phyloP scores from a whole-genome alignment of 2,113 vertebrate species.

The Origma solitaria region DNA sequence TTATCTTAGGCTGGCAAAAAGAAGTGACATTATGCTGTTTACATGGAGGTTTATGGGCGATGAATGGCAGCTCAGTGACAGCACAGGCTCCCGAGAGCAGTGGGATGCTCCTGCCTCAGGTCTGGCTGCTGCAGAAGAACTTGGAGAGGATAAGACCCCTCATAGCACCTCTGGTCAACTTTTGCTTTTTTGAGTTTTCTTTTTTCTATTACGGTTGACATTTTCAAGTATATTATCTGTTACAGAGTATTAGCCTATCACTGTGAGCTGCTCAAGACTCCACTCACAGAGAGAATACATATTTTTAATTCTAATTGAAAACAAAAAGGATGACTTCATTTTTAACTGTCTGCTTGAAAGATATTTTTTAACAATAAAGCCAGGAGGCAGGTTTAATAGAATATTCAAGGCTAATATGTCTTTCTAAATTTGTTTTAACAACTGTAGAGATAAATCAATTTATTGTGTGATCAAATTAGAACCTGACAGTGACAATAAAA shows the following conservation, averaged over 20 bases:
- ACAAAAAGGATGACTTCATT: not conserved
- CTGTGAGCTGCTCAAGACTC: not conserved
- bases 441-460: not conserved
- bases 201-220: not conserved
- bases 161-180: not conserved
- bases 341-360: not conserved
- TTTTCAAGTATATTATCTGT: slow-evolving; percentile 2
- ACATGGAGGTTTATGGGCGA: not conserved
- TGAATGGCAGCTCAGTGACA: not conserved
- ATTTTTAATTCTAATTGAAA: not conserved
- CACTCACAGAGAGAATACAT: not conserved
- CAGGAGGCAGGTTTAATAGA: not conserved
- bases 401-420: not conserved
- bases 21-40: not conserved
- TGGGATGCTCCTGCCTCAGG: not conserved
- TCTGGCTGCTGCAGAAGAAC: not conserved
- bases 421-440: not conserved
- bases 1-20: slow-evolving; percentile 52
- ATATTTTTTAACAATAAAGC: not conserved
- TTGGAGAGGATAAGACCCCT: not conserved
- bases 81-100: not conserved
- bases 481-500: slow-evolving; percentile 38
- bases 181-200: not conserved
- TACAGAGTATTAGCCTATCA: not conserved
- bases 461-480: slow-evolving; percentile 13